Conservation (phyloP, 2,113 vertebrate genomes). For the Heloderma charlesbogerti region DNA sequence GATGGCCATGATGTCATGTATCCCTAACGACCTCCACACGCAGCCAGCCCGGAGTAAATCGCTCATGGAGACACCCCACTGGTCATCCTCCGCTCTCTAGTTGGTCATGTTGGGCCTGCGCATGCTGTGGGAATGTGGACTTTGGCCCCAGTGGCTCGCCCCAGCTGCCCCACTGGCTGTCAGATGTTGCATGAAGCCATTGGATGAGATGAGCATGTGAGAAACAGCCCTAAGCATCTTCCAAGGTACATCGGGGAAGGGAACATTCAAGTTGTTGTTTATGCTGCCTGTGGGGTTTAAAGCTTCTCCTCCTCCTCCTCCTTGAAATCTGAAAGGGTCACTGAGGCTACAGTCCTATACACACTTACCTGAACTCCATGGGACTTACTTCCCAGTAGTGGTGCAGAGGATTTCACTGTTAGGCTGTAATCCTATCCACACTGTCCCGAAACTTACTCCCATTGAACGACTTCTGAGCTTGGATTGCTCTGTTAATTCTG, state of each 20-base stretch:
- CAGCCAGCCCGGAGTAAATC: no score
- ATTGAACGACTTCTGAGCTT: not conserved
- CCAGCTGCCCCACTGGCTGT: not conserved
- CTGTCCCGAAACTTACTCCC: not conserved
- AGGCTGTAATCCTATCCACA: not conserved
- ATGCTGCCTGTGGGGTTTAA: not conserved
- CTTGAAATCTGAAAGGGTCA: not conserved
- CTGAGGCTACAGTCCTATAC: not conserved
- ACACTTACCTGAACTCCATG: no score
- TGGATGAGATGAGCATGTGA: not conserved
- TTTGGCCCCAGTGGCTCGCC: no score
- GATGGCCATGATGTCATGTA: no score
- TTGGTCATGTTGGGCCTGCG: no score
- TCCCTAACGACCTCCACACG: no score
- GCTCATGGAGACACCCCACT: no score
- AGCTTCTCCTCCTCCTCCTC: not conserved
- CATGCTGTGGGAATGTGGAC: no score
- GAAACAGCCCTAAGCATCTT: not conserved
- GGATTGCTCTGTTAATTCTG: not conserved
- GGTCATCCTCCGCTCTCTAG: no score
- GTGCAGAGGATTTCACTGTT: not conserved
- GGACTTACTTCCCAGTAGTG: not conserved
- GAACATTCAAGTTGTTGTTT: not conserved
- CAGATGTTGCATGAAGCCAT: not conserved
- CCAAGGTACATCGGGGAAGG: not conserved